Conservation (phyloP, 2,888 invertebrate species). For the Hartigia nigra region DNA sequence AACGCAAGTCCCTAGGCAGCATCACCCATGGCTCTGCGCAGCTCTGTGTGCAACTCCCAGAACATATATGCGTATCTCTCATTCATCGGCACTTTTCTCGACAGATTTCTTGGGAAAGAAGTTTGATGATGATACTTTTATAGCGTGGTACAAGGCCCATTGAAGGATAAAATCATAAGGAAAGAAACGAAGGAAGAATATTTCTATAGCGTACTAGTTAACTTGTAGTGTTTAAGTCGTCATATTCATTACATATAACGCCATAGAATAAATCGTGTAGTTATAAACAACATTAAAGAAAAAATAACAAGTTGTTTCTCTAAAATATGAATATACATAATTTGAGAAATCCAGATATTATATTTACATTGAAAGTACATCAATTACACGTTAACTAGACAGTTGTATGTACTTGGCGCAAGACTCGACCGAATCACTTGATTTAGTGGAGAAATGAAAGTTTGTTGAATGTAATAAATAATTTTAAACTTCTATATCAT, state of each 20-base stretch:
- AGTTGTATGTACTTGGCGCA: no score
- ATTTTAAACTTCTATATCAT: slow-evolving; percentile 54
- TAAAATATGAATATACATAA: background rate
- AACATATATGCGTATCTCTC: background rate
- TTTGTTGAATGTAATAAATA: background rate
- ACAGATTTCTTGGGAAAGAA: background rate
- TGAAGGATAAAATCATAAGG: no score
- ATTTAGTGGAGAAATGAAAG: background rate
- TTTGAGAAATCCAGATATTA: background rate
- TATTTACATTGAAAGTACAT: background rate
- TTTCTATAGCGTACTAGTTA: no score
- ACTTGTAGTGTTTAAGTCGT: no score
- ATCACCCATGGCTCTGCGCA: background rate
- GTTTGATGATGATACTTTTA: background rate
- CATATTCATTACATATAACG: no score
- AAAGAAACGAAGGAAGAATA: no score
- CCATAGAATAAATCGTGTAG: no score
- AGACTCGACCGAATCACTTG: no score
- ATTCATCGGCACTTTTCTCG: background rate
- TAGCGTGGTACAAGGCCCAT: no score
- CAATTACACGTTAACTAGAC: background rate
- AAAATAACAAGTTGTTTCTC: no score
- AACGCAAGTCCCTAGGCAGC: background rate
- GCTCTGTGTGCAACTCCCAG: no score
- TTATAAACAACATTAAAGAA: no score